These are phyloP conservation scores for Caerostris darwini DNA, from an alignment of 1,140 invertebrate species.

Conservation along the genomic window DNA sequence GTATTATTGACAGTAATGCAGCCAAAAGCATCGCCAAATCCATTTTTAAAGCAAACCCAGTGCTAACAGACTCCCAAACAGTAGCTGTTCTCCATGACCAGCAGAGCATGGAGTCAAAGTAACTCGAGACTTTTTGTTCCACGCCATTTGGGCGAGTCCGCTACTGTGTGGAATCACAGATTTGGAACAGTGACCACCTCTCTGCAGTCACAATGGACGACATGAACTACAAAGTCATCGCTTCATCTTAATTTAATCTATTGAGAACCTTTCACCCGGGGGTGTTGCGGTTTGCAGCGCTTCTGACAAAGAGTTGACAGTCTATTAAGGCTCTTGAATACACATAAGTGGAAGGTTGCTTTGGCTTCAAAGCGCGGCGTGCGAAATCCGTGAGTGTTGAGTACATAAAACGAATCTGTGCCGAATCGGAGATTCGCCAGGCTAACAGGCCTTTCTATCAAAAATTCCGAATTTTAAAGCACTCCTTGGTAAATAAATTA, in stretches of 20 bases:
- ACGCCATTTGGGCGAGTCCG: conserved; percentile 39
- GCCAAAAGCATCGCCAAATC: conserved; percentile 3
- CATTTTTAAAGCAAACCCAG: conserved; percentile 29
- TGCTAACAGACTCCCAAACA: conserved; percentile 46
- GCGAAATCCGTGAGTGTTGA: not conserved
- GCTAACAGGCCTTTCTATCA: too few species aligned
- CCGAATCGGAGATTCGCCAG: not conserved
- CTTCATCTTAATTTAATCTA: conserved; percentile 55
- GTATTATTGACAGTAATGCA: not conserved
- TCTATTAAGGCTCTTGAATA: conserved; percentile 66
- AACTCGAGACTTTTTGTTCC: conserved; percentile 60
- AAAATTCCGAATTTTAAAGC: not conserved
- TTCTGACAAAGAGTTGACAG: conserved; percentile 36
- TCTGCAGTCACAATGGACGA: conserved; percentile 22
- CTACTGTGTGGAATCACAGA: conserved; percentile 22
- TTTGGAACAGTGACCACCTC: conserved; percentile 59
- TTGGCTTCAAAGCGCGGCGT: not conserved
- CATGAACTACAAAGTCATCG: conserved; percentile 51
- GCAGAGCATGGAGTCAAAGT: conserved; percentile 54
- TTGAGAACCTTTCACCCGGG: conserved; percentile 1
- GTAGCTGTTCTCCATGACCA: conserved; percentile 63
- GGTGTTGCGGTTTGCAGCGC: conserved; percentile 44
- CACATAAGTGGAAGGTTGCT: not conserved
- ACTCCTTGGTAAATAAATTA: not conserved
- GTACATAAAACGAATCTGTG: not conserved